A percentile compares a stretch with the other conserved stretches of the same genome.
These are phyloP conservation scores for Erythrocercus mccallii DNA, from an alignment of 2,113 vertebrate genomes.

Conservation along the genomic window DNA sequence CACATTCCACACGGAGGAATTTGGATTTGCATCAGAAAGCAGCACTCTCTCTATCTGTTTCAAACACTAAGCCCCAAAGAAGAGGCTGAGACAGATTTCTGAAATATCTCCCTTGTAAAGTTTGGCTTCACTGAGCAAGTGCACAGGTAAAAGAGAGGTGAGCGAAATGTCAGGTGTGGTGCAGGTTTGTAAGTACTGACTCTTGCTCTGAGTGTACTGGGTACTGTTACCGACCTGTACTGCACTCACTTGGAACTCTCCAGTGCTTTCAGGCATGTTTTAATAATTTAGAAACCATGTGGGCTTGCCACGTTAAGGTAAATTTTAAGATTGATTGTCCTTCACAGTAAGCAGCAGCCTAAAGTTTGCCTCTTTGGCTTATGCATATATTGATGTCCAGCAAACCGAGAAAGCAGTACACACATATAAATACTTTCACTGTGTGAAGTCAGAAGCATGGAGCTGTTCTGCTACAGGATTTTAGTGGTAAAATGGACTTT, in stretches of 20 bases:
- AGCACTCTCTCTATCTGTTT: not conserved
- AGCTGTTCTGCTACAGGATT: not conserved
- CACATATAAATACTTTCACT: not conserved
- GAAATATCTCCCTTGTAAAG: not conserved
- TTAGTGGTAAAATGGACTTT: not conserved
- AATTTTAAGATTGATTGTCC: not conserved
- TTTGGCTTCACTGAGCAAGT: not conserved
- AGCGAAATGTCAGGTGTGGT: not conserved
- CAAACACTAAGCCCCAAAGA: not conserved
- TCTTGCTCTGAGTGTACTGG: too few relatives aligned
- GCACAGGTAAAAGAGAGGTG: not conserved
- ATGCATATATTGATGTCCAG: not conserved
- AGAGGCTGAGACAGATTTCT: not conserved
- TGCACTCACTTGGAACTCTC: not conserved
- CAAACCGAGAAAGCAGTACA: not conserved
- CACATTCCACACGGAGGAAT: not conserved
- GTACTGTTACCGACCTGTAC: not conserved
- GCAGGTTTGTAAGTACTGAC: not conserved
- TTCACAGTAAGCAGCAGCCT: not conserved
- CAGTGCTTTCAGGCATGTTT: not conserved
- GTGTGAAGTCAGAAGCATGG: not conserved
- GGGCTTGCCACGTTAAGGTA: not conserved
- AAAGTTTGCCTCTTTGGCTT: not conserved
- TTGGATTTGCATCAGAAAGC: slow-evolving; percentile 22
- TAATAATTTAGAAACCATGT: not conserved